Conservation (phyloP, 2,797 vertebrate genomes). For the Helarctos malayanus region DNA sequence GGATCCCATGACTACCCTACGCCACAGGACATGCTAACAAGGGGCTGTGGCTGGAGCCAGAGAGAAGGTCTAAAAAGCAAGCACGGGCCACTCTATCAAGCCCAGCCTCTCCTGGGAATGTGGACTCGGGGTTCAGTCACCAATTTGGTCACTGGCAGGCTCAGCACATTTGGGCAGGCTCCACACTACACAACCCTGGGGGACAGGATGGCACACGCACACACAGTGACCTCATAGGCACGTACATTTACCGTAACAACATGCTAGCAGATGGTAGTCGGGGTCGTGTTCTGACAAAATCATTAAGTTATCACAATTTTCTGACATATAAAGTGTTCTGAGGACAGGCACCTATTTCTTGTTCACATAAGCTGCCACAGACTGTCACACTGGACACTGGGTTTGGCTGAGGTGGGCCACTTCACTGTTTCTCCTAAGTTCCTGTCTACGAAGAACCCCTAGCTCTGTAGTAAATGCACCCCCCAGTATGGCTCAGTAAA, state of each 20-base stretch:
- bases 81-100: rapidly evolving
- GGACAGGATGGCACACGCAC: background rate
- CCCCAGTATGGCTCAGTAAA: background rate
- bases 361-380: background rate
- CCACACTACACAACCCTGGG: too few relatives aligned
- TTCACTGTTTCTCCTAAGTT: background rate
- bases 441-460: background rate
- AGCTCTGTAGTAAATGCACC: background rate
- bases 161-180: background rate
- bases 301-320: background rate
- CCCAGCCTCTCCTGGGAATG: background rate
- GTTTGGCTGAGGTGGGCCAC: background rate
- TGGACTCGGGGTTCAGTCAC: background rate
- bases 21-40: background rate
- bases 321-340: background rate
- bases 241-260: rapidly evolving
- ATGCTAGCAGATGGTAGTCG: background rate
- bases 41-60: background rate
- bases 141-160: rapidly evolving
- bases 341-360: background rate
- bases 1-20: background rate
- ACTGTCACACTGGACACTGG: background rate
- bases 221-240: background rate
- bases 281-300: background rate
- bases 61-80: background rate